Conservation (phyloP, 2,113 vertebrate species). For the Corythaeola cristata region DNA sequence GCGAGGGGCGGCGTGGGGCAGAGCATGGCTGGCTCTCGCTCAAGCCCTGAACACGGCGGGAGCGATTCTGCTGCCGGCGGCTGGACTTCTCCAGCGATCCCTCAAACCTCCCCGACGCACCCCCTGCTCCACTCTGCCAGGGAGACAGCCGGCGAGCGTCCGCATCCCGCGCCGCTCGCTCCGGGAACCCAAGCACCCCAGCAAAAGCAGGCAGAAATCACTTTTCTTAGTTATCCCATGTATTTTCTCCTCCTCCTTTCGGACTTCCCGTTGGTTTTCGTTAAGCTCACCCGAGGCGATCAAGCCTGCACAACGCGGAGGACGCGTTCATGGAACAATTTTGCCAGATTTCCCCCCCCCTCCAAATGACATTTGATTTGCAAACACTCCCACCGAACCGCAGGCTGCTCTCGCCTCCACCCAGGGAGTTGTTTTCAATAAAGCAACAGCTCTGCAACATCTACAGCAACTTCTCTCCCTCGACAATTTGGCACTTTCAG, state of each 20-base stretch:
- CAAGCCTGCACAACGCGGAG: not conserved
- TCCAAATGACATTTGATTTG: not conserved
- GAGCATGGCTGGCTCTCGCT: not conserved
- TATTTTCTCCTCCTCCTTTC: not conserved
- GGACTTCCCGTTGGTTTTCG: not conserved
- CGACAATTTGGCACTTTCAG: not conserved
- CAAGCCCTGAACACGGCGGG: fast-evolving
- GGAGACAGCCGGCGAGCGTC: fast-evolving
- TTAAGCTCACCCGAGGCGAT: not conserved
- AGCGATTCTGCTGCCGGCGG: not conserved
- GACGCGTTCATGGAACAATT: fast-evolving
- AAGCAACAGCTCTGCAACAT: not conserved
- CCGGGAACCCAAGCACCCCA: not conserved
- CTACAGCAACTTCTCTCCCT: not conserved
- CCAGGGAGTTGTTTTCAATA: not conserved
- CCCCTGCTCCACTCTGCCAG: not conserved
- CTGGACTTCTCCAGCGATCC: not conserved
- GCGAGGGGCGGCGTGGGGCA: not conserved
- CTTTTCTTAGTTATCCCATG: not conserved
- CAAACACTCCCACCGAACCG: not conserved
- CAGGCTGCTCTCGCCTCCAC: slow-evolving; percentile 13
- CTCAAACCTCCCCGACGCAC: fast-evolving
- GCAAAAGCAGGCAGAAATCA: not conserved
- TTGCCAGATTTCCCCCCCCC: not conserved
- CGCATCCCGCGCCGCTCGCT: fast-evolving